phyloP scores from a whole-genome alignment of 2,888 invertebrate genomes.

The Aricia artaxerxes region DNA sequence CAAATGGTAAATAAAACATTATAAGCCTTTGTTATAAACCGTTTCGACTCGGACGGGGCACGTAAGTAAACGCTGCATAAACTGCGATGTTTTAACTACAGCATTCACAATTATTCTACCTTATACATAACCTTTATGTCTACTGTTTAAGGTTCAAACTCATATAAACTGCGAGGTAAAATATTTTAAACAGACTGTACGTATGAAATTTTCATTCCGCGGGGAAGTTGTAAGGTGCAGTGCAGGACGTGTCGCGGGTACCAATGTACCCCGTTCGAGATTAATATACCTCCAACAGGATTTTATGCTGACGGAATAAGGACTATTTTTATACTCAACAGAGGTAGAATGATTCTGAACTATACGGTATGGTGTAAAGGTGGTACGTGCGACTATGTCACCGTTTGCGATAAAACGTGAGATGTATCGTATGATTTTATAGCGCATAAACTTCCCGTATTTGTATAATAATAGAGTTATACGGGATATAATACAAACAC shows the following conservation, averaged over 20 bases:
- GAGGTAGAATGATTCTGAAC: background rate
- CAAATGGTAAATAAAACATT: background rate
- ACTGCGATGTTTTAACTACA: background rate
- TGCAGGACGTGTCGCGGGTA: conserved; percentile 37
- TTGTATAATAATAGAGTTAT: background rate
- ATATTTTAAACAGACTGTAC: background rate
- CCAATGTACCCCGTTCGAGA: conserved; percentile 24
- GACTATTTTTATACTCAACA: background rate
- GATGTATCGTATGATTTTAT: background rate
- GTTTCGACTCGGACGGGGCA: background rate
- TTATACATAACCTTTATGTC: background rate
- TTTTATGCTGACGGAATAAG: background rate
- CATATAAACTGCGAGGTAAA: background rate
- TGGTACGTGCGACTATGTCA: conserved; percentile 9
- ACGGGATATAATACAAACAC: no score
- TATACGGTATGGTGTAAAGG: conserved; percentile 22
- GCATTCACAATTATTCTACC: background rate
- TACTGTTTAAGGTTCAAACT: background rate
- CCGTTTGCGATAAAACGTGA: background rate
- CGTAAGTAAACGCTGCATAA: background rate
- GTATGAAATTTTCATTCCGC: conserved; percentile 38
- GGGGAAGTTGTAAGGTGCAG: conserved; percentile 32
- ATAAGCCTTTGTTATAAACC: background rate
- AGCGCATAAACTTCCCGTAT: background rate
- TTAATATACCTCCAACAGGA: background rate